These are phyloP conservation scores for Ethmia dodecea DNA, from an alignment of 2,888 invertebrate genomes.

Conservation along the genomic window DNA sequence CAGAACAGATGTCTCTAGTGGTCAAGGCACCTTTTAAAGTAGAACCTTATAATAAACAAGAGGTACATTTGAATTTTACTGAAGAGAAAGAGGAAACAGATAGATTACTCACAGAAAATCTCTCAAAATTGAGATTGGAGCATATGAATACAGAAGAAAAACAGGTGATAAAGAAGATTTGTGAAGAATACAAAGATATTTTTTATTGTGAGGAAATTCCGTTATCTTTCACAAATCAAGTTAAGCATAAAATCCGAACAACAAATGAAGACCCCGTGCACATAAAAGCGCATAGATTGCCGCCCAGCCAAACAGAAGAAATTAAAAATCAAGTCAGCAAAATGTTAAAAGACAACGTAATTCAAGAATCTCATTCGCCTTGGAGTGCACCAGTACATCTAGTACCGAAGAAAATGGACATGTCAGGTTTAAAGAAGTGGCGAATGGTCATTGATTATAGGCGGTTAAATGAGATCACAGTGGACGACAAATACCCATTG, in stretches of 20 bases:
- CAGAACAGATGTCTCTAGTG: neutral
- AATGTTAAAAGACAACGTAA: slow-evolving; percentile 28
- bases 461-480: slow-evolving; percentile 9
- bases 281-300: slow-evolving; percentile 22
- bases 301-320: slow-evolving; percentile 23
- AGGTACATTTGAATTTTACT: too few relatives aligned
- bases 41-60: slow-evolving; percentile 1
- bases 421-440: slow-evolving; percentile 18
- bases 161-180: slow-evolving; percentile 7
- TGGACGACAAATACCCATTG: slow-evolving; percentile 13
- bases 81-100: too few relatives aligned
- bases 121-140: slow-evolving; percentile 1
- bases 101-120: slow-evolving; percentile 3
- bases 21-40: slow-evolving; percentile 6
- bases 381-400: slow-evolving; percentile 15
- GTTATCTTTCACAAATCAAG: slow-evolving; percentile 21
- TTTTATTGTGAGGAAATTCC: slow-evolving; percentile 23
- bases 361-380: slow-evolving; percentile 19
- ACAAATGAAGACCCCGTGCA: slow-evolving; percentile 21
- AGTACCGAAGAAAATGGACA: slow-evolving; percentile 20
- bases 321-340: slow-evolving; percentile 25
- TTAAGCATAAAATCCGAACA: slow-evolving; percentile 31
- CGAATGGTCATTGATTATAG: slow-evolving; percentile 22
- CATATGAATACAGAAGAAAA: slow-evolving; percentile 8
- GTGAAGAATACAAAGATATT: slow-evolving; percentile 23